Conservation (phyloP, 2,113 vertebrate genomes). For the Ondatra zibethicus region DNA sequence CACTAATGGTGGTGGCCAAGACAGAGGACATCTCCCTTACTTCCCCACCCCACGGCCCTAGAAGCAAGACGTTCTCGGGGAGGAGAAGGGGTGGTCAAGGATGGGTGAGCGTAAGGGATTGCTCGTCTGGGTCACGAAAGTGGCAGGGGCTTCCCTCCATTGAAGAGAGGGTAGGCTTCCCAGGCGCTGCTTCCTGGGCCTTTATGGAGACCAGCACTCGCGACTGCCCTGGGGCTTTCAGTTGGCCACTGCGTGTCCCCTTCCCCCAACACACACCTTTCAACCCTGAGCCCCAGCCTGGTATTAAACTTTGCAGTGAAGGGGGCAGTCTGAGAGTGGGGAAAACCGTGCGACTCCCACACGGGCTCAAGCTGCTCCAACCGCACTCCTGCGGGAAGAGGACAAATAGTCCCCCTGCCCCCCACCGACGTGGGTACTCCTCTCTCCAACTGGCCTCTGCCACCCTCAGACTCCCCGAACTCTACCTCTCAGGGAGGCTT, state of each 20-base stretch:
- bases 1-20: slow-evolving; percentile 3
- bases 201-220: neutral
- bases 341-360: neutral
- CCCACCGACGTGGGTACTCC: neutral
- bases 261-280: neutral
- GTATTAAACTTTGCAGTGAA: slow-evolving; percentile 70
- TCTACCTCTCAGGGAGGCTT: neutral
- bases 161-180: neutral
- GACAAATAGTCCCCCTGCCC: slow-evolving; percentile 40
- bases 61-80: neutral
- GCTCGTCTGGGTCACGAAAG: neutral
- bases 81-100: neutral
- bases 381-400: neutral
- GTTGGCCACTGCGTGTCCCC: neutral
- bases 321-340: neutral
- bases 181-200: neutral
- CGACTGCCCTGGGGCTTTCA: neutral
- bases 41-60: neutral
- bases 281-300: neutral
- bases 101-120: neutral
- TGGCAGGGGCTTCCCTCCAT: neutral
- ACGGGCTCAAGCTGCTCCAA: neutral
- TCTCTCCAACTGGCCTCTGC: neutral
- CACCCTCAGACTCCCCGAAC: slow-evolving; percentile 46
- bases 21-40: neutral